phyloP scores from a whole-genome alignment of 2,888 invertebrate genomes.

The Eremobia ochroleuca region DNA sequence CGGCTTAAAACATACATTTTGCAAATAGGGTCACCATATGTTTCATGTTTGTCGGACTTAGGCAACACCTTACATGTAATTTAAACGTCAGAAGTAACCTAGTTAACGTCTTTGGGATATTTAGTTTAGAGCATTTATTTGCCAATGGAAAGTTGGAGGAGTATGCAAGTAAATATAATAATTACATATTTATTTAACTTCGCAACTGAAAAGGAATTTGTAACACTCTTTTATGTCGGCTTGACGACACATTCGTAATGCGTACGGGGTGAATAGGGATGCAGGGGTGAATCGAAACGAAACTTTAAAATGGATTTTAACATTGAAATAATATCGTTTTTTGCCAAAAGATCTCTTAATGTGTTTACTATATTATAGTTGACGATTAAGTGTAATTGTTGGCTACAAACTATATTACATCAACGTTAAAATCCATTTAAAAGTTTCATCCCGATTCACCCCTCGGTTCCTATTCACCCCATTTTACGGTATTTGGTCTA shows the following conservation, averaged over 20 bases:
- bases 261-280: no score
- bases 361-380: no score
- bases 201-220: background rate
- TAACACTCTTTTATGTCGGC: background rate
- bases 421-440: no score
- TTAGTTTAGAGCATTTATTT: conserved; percentile 22
- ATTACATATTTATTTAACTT: background rate
- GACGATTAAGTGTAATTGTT: no score
- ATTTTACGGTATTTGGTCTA: background rate
- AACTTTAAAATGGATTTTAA: no score
- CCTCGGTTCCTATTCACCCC: no score
- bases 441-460: no score
- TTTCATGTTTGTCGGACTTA: conserved; percentile 43
- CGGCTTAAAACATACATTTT: conserved; percentile 39
- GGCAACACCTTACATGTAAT: conserved; percentile 21
- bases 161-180: background rate
- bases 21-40: conserved; percentile 65
- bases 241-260: background rate
- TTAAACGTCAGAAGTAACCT: conserved; percentile 25
- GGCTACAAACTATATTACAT: no score
- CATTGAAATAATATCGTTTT: no score
- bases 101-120: conserved; percentile 7
- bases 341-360: no score
- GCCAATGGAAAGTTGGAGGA: background rate
- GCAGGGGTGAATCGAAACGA: no score